Evolutionary conservation across 2,113 vertebrate genomes (phyloP).

Genomic region (Cheirogaleus medius): DNA sequence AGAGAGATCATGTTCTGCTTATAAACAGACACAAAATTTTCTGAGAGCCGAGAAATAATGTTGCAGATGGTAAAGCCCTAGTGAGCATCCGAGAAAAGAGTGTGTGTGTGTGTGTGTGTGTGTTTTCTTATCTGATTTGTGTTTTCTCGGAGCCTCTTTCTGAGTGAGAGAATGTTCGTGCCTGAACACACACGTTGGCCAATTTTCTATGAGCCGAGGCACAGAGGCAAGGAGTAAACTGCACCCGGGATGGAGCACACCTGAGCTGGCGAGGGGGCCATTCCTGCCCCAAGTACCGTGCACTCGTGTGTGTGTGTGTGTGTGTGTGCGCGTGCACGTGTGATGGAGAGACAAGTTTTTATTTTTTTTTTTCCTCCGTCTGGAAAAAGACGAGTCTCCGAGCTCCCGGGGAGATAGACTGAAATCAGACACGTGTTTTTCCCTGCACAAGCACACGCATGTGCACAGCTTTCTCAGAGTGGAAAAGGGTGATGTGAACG

Average conservation of each 20-base stretch:
- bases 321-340: background rate
- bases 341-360: background rate
- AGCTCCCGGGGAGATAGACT: background rate
- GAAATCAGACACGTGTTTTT: background rate
- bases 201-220: background rate
- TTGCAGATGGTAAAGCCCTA: background rate
- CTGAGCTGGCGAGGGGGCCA: rapidly evolving
- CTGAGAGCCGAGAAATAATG: background rate
- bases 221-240: rapidly evolving
- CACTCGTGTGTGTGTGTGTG: background rate
- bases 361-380: background rate
- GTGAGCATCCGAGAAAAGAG: background rate
- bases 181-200: rapidly evolving
- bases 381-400: background rate
- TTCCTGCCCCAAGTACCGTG: background rate
- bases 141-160: background rate
- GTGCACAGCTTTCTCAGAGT: rapidly evolving
- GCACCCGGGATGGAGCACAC: rapidly evolving
- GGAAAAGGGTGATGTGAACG: rapidly evolving
- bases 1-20: background rate
- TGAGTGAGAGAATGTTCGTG: rapidly evolving
- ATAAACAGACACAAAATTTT: background rate
- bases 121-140: background rate
- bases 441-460: background rate
- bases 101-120: background rate